Conservation (phyloP, 2,113 vertebrate species). For the Hypomesus transpacificus region DNA sequence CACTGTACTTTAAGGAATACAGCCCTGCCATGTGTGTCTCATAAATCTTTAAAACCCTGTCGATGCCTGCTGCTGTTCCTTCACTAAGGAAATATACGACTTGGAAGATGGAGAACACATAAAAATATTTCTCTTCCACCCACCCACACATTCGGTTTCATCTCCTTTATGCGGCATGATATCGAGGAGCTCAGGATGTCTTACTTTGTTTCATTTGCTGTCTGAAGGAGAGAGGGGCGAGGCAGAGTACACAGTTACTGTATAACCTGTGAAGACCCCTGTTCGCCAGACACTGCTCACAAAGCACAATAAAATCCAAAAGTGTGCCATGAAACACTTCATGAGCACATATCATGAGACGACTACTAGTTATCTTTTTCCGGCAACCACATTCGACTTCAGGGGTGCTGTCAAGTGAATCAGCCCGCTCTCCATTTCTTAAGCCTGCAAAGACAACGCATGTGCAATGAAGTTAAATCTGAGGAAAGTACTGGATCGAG, state of each 20-base stretch:
- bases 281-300: not conserved
- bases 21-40: slow-evolving; percentile 26
- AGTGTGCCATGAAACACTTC: no score
- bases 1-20: not conserved
- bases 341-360: no score
- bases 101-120: not conserved
- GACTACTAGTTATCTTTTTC: no score
- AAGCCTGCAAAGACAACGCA: no score
- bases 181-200: slow-evolving; percentile 56
- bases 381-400: no score
- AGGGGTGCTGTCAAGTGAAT: no score
- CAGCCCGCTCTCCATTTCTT: no score
- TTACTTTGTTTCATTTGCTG: slow-evolving; percentile 58
- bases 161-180: slow-evolving; percentile 54
- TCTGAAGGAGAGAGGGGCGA: slow-evolving; percentile 49
- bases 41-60: slow-evolving; percentile 66
- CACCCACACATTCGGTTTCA: slow-evolving; percentile 59
- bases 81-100: slow-evolving; percentile 48
- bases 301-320: no score
- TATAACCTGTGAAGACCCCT: slow-evolving; percentile 14
- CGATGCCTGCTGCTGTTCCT: slow-evolving; percentile 51
- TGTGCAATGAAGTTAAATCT: no score
- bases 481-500: no score
- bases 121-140: slow-evolving; percentile 27
- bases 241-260: slow-evolving; percentile 28